Percentiles rank a stretch among this genome's conserved stretches.
phyloP scores from a whole-genome alignment of 2,888 invertebrate species.

The Meta bourneti region DNA sequence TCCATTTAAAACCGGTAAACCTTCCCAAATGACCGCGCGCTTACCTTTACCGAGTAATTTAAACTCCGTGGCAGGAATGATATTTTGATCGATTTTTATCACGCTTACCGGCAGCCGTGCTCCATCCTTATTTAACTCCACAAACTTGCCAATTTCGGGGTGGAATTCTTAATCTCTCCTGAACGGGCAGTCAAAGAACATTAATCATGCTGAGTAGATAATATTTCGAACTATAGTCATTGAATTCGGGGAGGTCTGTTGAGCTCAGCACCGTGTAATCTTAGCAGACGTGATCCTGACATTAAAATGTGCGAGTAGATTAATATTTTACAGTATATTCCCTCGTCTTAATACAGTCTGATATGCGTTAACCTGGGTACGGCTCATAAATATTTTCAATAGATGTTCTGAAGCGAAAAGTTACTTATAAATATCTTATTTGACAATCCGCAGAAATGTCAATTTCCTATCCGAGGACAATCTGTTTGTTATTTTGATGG shows the following conservation, averaged over 20 bases:
- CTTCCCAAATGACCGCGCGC: not conserved
- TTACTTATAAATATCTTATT: too few relatives aligned
- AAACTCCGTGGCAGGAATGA: not conserved
- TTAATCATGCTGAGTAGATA: slow-evolving; percentile 23
- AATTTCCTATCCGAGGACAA: too few relatives aligned
- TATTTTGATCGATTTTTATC: slow-evolving; percentile 25
- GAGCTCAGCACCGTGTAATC: not conserved
- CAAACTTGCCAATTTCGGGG: not conserved
- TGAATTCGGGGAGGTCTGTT: slow-evolving; percentile 9
- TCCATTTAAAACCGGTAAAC: not conserved
- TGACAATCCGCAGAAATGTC: too few relatives aligned
- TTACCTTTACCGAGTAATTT: slow-evolving; percentile 7
- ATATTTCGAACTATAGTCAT: slow-evolving; percentile 13
- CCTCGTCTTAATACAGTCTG: not conserved
- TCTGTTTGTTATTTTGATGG: too few relatives aligned
- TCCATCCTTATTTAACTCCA: not conserved
- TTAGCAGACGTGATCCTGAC: not conserved
- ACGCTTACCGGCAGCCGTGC: not conserved
- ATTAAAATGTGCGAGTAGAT: not conserved
- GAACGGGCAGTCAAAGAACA: not conserved
- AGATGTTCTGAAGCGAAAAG: too few relatives aligned
- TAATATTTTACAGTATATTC: not conserved
- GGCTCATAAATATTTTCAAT: too few relatives aligned
- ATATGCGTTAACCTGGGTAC: not conserved
- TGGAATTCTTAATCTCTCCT: slow-evolving; percentile 12